Percentiles rank a stretch among this genome's conserved stretches.
Conservation (phyloP, 2,888 invertebrate genomes). For the Lepidochitona cinerea region DNA sequence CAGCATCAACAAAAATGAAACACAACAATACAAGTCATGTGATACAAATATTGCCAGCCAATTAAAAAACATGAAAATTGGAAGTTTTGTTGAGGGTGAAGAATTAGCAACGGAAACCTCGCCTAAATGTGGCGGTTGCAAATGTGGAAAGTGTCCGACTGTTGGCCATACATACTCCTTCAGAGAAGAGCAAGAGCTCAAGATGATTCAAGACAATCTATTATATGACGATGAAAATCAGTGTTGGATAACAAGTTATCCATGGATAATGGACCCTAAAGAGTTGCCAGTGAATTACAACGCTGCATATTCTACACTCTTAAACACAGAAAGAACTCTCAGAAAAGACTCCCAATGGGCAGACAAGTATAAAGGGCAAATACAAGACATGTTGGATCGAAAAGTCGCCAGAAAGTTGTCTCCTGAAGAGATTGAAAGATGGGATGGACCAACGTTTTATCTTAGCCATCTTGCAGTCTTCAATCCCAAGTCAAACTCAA, state of each 20-base stretch:
- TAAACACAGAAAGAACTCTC: neutral
- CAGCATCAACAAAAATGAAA: too few species aligned
- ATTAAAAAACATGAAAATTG: neutral
- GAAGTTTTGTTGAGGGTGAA: too few species aligned
- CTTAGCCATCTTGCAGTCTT: constrained; percentile 1
- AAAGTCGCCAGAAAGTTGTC: constrained; percentile 2
- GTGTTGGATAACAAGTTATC: constrained; percentile 15
- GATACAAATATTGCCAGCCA: neutral
- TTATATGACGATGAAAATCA: neutral
- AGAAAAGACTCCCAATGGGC: neutral
- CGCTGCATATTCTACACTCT: constrained; percentile 1
- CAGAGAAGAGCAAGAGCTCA: constrained; percentile 16
- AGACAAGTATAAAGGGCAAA: neutral
- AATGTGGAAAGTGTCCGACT: constrained; percentile 9
- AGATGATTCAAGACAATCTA: constrained; percentile 10
- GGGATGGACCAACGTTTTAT: constrained; percentile 5
- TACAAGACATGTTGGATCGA: constrained; percentile 4
- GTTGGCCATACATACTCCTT: constrained; percentile 18
- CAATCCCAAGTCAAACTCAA: constrained; percentile 10
- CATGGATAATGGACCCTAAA: constrained; percentile 8
- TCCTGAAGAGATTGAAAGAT: neutral
- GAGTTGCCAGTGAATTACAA: constrained; percentile 14
- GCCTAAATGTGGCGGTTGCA: constrained; percentile 1
- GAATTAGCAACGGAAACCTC: neutral
- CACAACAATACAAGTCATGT: too few species aligned